phyloP scores from a whole-genome alignment of 2,888 invertebrate genomes.

The Synanthedon vespiformis region DNA sequence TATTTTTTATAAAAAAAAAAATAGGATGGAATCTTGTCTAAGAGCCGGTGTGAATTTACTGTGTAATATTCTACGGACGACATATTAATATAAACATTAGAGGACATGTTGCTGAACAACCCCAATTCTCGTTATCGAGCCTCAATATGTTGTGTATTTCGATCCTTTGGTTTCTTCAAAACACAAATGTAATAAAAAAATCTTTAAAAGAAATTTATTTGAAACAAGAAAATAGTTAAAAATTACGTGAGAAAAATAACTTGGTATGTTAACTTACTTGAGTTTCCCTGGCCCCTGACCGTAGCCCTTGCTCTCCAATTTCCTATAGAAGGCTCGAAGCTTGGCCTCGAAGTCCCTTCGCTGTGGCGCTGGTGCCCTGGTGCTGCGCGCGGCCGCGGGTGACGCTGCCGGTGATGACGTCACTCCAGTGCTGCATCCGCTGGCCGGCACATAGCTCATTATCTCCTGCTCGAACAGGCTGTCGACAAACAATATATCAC shows the following conservation, averaged over 20 bases:
- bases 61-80: no score
- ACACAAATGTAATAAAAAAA: no score
- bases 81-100: no score
- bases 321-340: slow-evolving; percentile 92
- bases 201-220: background rate
- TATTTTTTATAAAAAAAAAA: no score
- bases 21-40: no score
- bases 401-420: slow-evolving; percentile 84
- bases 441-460: slow-evolving; percentile 93
- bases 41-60: no score
- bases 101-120: no score
- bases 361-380: slow-evolving; percentile 90
- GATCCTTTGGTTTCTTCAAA: no score
- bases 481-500: slow-evolving; percentile 16
- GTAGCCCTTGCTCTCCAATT: slow-evolving; percentile 95
- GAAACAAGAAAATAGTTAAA: slow-evolving; percentile 1
- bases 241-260: background rate
- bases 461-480: slow-evolving; percentile 99
- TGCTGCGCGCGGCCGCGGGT: slow-evolving; percentile 82
- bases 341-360: slow-evolving; percentile 96
- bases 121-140: no score
- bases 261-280: slow-evolving; percentile 75
- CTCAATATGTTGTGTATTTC: no score
- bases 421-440: slow-evolving; percentile 51
- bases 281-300: slow-evolving; percentile 97